Evolutionary conservation across 2,113 vertebrate species (phyloP), one percentile per base, ranked within the genome.

Genomic region (Poeciliopsis retropinna): DNA sequence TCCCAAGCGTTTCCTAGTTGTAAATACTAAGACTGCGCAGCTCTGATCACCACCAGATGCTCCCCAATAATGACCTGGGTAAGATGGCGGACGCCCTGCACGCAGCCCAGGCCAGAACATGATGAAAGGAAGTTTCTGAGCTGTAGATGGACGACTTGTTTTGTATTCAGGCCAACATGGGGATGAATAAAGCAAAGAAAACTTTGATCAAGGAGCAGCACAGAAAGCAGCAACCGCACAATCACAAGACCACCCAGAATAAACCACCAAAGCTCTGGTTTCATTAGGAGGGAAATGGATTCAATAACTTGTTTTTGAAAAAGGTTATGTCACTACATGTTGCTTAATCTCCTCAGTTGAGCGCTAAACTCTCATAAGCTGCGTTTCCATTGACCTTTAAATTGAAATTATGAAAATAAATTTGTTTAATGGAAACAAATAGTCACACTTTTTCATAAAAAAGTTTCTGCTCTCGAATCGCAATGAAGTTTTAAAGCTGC

Each of bases 81-180:
- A 57, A 57, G 25, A 57, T 57, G 25, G 51, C 25, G 51, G 25
- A n/a, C 9, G 25, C 0, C 22, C n/a, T n/a, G 51, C 51, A 57
- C 51, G 10, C 22, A 57, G 51, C 17, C 51, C 51, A n/a, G 17
- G 15, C 44, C 44, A 47, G 4, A 47, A 47, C 44, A 47, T 47
- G 14, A 47, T 47, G 44, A 57, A 57, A 57, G 51, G 51, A 57
- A n/a, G 22, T 57, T n/a, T n/a, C 51, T 57, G 22, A 57, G 25
- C 51, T n/a, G 51, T 10, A 57, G 51, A 57, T 10, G 25, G 47
- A 54, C 41, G n/a, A 9, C 27, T 41, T 62, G 60, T 75, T 22
- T 69, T 81, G 66, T 65, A 66, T 44, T 27, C 29, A 37, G 37
- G 62, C 64, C 73, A 82, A 27, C 14, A 8, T 57, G 82, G 30